Evolutionary conservation across 2,797 vertebrate genomes (phyloP), one percentile per base, ranked within the genome.

Genomic region (Liasis olivaceus): DNA sequence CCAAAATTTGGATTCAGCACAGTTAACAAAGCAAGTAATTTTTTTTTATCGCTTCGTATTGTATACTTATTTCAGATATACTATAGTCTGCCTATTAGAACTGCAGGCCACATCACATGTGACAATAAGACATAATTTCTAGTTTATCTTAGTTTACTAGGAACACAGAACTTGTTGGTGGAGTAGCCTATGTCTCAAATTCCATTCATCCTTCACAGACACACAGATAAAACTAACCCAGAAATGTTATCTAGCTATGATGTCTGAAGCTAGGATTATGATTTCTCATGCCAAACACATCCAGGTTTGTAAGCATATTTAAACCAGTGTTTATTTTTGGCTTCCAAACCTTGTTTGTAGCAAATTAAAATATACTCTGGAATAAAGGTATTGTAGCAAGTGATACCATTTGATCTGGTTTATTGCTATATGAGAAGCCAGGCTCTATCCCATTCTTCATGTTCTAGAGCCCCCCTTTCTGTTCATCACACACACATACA

Each of bases 1-100:
- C 84, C 89, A 0, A 51, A 85, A 13, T 85, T 96, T 20, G 96
- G 97, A 84, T 96, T 96, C 87, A 0, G 89, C n/a, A 94, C 96
- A 0, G 3, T 92, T 63, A 96, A 96, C 93, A 96, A 97, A 94
- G 97, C 95, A 95, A 97, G 96, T 96, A 51, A 56, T n/a, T 42
- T 92, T 77, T 62, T 28, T 90, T 15, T 47, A 0, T 84, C 28
- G 42, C n/a, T 9, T 63, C 5, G 31, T 56, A 20, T 64, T 63
- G 17, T 92, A 20, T 54, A 51, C 24, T 20, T 87, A 1, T 47
- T 69, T 2, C 54, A 58, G 13, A 36, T 17, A 47, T 24, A 13
- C 58, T 89, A 60, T 5, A 36, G 31, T 87, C 58, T 86, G 36
- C 17, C 24, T 6, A 86, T 85, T 6, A 26, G 60, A 22, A 94